A percentile compares a stretch with the other conserved stretches of the same genome.
These are phyloP conservation scores for Drosophila suzukii DNA, from an alignment of 1,140 invertebrate genomes.

Conservation along the genomic window DNA sequence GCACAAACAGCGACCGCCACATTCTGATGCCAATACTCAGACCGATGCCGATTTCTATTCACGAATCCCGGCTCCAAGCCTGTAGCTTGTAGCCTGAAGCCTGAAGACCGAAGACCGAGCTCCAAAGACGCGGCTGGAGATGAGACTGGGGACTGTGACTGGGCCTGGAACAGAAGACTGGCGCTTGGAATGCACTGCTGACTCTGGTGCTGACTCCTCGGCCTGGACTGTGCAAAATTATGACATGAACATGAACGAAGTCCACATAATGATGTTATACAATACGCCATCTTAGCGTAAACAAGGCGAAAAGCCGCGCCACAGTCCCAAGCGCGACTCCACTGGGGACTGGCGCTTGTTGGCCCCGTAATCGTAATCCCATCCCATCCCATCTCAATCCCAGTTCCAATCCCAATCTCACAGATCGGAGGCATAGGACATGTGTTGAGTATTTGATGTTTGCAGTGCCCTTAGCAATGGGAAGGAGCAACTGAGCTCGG, in stretches of 20 bases:
- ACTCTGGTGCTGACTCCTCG: conserved; percentile 41
- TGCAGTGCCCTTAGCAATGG: conserved; percentile 3
- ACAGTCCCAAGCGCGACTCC: conserved; percentile 21
- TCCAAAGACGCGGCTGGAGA: conserved; percentile 59
- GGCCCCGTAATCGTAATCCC: conserved; percentile 7
- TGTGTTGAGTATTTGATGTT: conserved; percentile 53
- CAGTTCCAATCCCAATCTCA: conserved; percentile 11
- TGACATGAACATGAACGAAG: conserved; percentile 84
- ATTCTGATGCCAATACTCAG: conserved; percentile 64
- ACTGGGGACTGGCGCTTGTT: conserved; percentile 46
- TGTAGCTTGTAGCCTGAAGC: conserved; percentile 24
- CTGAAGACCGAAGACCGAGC: neutral
- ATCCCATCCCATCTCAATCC: conserved; percentile 1
- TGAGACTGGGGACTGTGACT: conserved; percentile 33
- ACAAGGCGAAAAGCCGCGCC: conserved; percentile 73
- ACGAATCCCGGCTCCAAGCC: conserved; percentile 11
- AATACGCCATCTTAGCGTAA: conserved; percentile 82
- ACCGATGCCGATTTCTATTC: conserved; percentile 34
- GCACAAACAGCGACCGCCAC: conserved; percentile 75
- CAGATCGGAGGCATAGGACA: conserved; percentile 20
- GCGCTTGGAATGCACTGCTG: conserved; percentile 70
- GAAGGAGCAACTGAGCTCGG: neutral
- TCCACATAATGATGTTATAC: conserved; percentile 84
- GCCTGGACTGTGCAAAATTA: conserved; percentile 72
- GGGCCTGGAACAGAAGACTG: conserved; percentile 2